These are phyloP conservation scores for Cladorhizidae sp. DNA, from an alignment of 37 sponge, comb jelly and placozoan species.

Conservation along the genomic window DNA sequence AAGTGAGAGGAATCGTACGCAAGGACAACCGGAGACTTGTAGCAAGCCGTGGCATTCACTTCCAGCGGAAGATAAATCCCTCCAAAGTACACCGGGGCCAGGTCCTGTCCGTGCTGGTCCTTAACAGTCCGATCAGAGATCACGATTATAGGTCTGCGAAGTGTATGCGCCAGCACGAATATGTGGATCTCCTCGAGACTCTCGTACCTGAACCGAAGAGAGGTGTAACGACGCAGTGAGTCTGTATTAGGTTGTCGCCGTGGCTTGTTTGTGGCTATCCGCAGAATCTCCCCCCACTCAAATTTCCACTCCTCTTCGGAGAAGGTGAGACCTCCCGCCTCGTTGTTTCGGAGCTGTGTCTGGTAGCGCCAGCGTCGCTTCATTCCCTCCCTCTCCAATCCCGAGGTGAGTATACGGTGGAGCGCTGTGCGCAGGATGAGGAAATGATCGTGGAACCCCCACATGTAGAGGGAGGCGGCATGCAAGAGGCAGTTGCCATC, in stretches of 20 bases:
- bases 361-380: constrained; percentile 82
- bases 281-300: constrained; percentile 87
- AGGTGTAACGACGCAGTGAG: constrained; percentile 33
- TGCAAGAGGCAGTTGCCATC: constrained; percentile 98
- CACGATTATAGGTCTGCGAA: constrained; percentile 87
- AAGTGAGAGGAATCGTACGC: constrained; percentile 95
- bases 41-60: constrained; percentile 71
- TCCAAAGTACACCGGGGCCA: constrained; percentile 95
- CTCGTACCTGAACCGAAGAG: constrained; percentile 66
- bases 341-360: constrained; percentile 70
- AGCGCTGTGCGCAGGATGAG: constrained; percentile 82
- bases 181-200: constrained; percentile 97
- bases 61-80: constrained; percentile 95
- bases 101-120: constrained; percentile 63
- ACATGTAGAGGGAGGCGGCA: constrained; percentile 93
- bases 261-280: constrained; percentile 73
- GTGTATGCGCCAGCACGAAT: constrained; percentile 88
- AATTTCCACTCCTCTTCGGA: constrained; percentile 89
- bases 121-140: constrained; percentile 75
- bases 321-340: constrained; percentile 81
- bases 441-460: constrained; percentile 87
- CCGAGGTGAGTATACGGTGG: constrained; percentile 67
- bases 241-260: constrained; percentile 32
- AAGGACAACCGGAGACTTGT: constrained; percentile 89
- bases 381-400: constrained; percentile 38